Evolutionary conservation across 2,113 vertebrate species (phyloP), one percentile per base, ranked within the genome.

Genomic region (Triplophysa tibetana): DNA sequence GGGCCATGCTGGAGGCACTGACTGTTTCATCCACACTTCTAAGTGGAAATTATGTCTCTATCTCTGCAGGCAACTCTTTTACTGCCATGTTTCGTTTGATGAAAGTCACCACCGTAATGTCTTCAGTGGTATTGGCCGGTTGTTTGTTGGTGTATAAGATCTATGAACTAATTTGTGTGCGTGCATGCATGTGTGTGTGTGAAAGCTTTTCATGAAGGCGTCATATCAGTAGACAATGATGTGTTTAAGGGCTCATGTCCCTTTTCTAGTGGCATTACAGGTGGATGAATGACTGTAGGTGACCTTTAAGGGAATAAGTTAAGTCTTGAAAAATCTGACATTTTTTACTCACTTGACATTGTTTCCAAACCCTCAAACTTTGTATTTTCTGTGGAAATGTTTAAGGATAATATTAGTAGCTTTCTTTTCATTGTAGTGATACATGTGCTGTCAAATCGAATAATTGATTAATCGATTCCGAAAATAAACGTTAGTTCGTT

Each of bases 11-110:
- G 24, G 61, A 76, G 74, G 74, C 74, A 33, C 74, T 76, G 61
- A 65, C 61, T 76, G 61, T 76, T 76, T 76, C 74, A 76, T 76
- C 74, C 74, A 76, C 61, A 65, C 61, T 76, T 64, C 54, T 12
- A 76, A 64, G 62, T 14, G 74, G 43, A 33, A 52, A 75, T 63
- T 52, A 21, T 0, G 29, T 72, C 45, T 41, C 38, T 8, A 2
- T 45, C 19, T 76, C 58, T 76, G 12, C 24, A 10, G 38, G n/a
- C n/a, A 60, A 12, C 45, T 77, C 26, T 26, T 69, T 67, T 69
- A 60, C 23, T 56, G 41, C 29, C 38, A 8, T 69, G 43, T 41
- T 60, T 45, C n/a, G 4, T 66, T 63, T 81, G 60, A 69, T 33
- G 33, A 52, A 75, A 24, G 45, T 33, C 43, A 10, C 58, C 45